These are phyloP conservation scores for Lycaena phlaeas DNA, from an alignment of 2,888 invertebrate species.

Conservation along the genomic window DNA sequence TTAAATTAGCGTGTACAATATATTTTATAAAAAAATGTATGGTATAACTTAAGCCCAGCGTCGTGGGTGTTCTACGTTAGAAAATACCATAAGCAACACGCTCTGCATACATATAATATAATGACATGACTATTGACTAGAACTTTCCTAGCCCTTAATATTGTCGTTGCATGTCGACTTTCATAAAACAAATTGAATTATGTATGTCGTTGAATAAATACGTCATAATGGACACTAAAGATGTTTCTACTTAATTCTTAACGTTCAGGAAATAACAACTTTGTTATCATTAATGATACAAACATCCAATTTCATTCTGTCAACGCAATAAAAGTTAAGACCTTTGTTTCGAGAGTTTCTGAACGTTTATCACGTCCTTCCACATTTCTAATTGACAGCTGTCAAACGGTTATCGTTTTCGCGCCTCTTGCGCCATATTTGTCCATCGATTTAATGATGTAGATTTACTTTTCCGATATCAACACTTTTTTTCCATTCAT, in stretches of 20 bases:
- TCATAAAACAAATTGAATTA: background rate
- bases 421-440: slow-evolving; percentile 44
- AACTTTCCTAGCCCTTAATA: background rate
- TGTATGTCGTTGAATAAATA: background rate
- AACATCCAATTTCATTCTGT: slow-evolving; percentile 19
- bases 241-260: background rate
- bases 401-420: slow-evolving; percentile 57
- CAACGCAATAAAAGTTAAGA: slow-evolving; percentile 23
- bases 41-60: too few relatives aligned
- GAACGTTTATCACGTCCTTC: slow-evolving; percentile 42
- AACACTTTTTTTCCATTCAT: slow-evolving; percentile 16
- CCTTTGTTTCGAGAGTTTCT: slow-evolving; percentile 23
- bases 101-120: background rate
- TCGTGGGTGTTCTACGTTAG: background rate
- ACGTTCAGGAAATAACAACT: slow-evolving; percentile 8
- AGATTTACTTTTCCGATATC: slow-evolving; percentile 24
- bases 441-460: slow-evolving; percentile 30
- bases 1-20: too few relatives aligned
- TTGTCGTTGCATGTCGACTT: background rate
- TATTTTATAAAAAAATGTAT: too few relatives aligned
- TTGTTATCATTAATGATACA: slow-evolving; percentile 15
- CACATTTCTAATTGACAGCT: slow-evolving; percentile 63
- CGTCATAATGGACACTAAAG: background rate
- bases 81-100: background rate
- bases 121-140: background rate